These are phyloP conservation scores for Columba janthina DNA, from an alignment of 2,113 vertebrate species.

Conservation along the genomic window DNA sequence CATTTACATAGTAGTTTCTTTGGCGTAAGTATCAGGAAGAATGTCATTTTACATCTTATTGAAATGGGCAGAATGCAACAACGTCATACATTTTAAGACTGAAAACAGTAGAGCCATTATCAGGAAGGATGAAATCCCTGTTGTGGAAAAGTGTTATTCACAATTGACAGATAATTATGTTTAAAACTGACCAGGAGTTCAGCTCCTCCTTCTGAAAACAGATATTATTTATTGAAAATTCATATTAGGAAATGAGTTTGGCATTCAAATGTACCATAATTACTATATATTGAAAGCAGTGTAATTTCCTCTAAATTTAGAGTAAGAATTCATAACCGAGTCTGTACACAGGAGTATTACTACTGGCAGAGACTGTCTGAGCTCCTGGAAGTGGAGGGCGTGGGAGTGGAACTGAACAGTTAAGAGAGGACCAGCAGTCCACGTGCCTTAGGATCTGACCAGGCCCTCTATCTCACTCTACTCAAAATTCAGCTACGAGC, in stretches of 20 bases:
- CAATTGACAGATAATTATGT: neutral
- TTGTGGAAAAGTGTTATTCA: neutral
- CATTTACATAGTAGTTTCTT: neutral
- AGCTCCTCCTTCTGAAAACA: neutral
- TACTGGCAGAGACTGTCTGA: neutral
- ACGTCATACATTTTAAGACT: neutral
- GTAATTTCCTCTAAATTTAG: neutral
- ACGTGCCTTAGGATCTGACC: neutral
- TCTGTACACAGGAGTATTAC: neutral
- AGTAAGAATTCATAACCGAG: neutral
- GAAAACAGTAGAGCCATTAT: neutral
- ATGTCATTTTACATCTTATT: neutral
- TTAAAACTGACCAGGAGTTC: neutral
- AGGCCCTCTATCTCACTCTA: neutral
- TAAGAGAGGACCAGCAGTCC: neutral
- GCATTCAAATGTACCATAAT: neutral
- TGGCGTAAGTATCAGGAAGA: neutral
- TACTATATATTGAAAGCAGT: neutral
- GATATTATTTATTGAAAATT: neutral
- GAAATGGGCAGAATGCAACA: slow-evolving; percentile 6
- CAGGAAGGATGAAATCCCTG: neutral
- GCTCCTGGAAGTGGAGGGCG: neutral
- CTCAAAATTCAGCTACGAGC: neutral
- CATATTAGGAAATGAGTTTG: neutral
- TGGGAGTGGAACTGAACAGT: neutral